Evolutionary conservation across 1,140 invertebrate genomes (phyloP).

Genomic region (Littorina saxatilis): DNA sequence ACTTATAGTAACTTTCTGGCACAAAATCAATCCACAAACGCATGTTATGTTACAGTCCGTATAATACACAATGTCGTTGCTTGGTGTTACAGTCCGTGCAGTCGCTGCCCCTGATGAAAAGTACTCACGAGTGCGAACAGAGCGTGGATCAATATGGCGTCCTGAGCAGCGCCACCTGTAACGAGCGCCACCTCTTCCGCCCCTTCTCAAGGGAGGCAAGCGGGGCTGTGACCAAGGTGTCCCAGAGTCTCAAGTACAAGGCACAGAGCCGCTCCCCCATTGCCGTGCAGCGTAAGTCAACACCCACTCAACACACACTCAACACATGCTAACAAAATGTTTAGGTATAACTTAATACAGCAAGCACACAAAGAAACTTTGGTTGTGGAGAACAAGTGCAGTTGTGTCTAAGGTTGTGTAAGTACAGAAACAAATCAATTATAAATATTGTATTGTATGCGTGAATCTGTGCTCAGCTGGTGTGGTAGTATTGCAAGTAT

Average conservation of each 20-base stretch:
- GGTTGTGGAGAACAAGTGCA: too few relatives aligned
- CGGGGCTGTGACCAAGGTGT: conserved; percentile 82
- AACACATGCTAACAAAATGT: not conserved
- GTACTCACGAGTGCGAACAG: conserved; percentile 87
- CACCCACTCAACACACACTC: not conserved
- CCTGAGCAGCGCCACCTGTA: conserved; percentile 84
- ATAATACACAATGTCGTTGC: too few relatives aligned
- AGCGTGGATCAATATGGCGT: conserved; percentile 85
- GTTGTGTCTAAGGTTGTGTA: too few relatives aligned
- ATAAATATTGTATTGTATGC: too few relatives aligned
- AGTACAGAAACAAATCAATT: too few relatives aligned
- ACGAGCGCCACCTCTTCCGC: conserved; percentile 86
- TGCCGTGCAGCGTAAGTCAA: not conserved
- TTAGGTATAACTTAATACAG: not conserved
- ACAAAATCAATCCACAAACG: too few relatives aligned
- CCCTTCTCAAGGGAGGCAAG: conserved; percentile 87
- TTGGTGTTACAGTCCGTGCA: conserved; percentile 80
- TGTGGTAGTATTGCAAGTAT: too few relatives aligned
- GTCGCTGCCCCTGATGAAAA: conserved; percentile 85
- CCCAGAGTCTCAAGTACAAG: conserved; percentile 78
- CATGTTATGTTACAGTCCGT: too few relatives aligned
- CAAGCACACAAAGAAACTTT: not conserved
- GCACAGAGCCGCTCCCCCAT: not conserved
- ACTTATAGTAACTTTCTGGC: too few relatives aligned
- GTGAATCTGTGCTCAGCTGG: too few relatives aligned